Percentiles rank a stretch among this genome's conserved stretches.
phyloP scores from a whole-genome alignment of 2,113 vertebrate species.

The Arenaria interpres region DNA sequence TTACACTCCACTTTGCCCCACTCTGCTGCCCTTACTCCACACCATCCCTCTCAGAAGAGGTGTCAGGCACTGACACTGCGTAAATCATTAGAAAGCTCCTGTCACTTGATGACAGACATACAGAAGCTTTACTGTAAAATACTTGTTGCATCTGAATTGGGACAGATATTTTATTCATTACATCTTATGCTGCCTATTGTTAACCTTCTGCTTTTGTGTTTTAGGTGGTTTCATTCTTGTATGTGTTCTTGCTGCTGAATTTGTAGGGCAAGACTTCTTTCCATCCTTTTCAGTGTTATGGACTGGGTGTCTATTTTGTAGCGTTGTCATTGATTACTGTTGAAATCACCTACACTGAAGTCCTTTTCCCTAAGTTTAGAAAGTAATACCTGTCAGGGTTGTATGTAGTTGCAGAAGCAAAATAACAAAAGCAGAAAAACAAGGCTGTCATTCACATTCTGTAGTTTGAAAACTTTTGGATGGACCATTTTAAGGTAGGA shows the following conservation, averaged over 20 bases:
- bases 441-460: neutral
- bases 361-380: neutral
- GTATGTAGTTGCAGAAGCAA: neutral
- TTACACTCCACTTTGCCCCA: fast-evolving
- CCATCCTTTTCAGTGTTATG: neutral
- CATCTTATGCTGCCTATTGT: neutral
- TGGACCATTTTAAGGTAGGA: neutral
- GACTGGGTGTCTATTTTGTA: neutral
- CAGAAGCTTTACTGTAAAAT: neutral
- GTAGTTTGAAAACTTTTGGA: neutral
- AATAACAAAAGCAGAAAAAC: neutral
- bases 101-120: neutral
- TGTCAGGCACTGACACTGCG: neutral
- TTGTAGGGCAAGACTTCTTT: neutral
- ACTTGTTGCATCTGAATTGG: neutral
- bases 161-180: neutral
- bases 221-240: neutral
- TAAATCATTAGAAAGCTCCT: neutral
- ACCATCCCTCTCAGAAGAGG: neutral
- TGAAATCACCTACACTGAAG: neutral
- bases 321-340: neutral
- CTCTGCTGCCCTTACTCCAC: neutral
- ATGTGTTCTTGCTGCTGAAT: neutral
- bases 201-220: neutral
- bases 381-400: neutral